Percentiles rank a stretch among this genome's conserved stretches.
Evolutionary conservation across 2,113 vertebrate genomes (phyloP).

Genomic region (Ondatra zibethicus): DNA sequence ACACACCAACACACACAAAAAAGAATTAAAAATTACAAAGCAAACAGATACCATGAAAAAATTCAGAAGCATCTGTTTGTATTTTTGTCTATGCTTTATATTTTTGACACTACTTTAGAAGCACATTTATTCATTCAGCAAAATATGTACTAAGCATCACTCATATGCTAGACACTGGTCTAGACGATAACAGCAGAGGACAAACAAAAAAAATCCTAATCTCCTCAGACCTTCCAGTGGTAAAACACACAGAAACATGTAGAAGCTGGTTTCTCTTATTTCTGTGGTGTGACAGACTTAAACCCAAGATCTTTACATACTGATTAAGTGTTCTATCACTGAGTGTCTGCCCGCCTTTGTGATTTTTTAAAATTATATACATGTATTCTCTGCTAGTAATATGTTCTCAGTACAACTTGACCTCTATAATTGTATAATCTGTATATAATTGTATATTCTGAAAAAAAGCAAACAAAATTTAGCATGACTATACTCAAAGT

Average conservation of each 20-base stretch:
- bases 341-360: not conserved
- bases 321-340: not conserved
- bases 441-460: not conserved
- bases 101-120: not conserved
- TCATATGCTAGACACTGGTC: not conserved
- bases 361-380: not conserved
- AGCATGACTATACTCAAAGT: not conserved
- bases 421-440: not conserved
- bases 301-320: not conserved
- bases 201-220: not conserved
- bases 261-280: not conserved
- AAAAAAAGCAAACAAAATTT: not conserved
- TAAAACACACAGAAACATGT: not conserved
- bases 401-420: not conserved
- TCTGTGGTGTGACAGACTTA: not conserved
- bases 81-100: not conserved
- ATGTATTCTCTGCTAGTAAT: not conserved
- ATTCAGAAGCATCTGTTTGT: not conserved
- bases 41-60: conserved; percentile 8
- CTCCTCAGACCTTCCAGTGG: not conserved
- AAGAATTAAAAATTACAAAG: not conserved
- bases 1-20: not conserved
- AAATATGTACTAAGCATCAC: not conserved
- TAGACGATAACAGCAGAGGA: not conserved
- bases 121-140: not conserved